Conservation (phyloP, 30 jellyfish, hydroid and myxozoan species). For the Aurelia coerulea region DNA sequence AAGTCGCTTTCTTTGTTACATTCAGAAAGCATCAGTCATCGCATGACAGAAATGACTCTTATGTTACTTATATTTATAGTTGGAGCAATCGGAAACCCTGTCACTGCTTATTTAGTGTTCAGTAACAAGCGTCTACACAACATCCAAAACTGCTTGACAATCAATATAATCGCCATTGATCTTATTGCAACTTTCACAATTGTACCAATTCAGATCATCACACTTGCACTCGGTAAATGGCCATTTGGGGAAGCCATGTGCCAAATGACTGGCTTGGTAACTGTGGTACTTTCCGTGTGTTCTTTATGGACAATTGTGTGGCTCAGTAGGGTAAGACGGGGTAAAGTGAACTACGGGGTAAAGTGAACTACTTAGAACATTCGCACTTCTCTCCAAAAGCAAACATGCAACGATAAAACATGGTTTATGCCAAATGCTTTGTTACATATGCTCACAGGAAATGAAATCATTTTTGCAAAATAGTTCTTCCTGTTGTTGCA, state of each 20-base stretch:
- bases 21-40: conserved; percentile 9
- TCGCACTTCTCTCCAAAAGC: too few relatives aligned
- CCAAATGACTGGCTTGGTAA: conserved; percentile 17
- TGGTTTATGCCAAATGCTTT: too few relatives aligned
- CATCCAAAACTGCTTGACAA: conserved; percentile 50
- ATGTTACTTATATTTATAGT: conserved; percentile 35
- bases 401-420: too few relatives aligned
- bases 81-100: conserved; percentile 62
- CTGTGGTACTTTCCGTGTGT: conserved; percentile 26
- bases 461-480: too few relatives aligned
- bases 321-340: too few relatives aligned
- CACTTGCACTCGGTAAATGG: conserved; percentile 49
- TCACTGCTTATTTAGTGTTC: conserved; percentile 27
- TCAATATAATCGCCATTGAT: conserved; percentile 39
- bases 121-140: conserved; percentile 50
- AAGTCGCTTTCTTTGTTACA: background rate
- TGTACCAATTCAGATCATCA: conserved; percentile 35
- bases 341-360: too few relatives aligned
- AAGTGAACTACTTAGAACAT: too few relatives aligned
- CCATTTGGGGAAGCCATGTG: conserved; percentile 21
- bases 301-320: conserved; percentile 57
- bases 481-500: too few relatives aligned
- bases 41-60: conserved; percentile 16
- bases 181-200: conserved; percentile 32
- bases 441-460: too few relatives aligned